These are phyloP conservation scores for Anisognathus igniventris DNA, from an alignment of 2,797 vertebrate genomes.

Conservation along the genomic window DNA sequence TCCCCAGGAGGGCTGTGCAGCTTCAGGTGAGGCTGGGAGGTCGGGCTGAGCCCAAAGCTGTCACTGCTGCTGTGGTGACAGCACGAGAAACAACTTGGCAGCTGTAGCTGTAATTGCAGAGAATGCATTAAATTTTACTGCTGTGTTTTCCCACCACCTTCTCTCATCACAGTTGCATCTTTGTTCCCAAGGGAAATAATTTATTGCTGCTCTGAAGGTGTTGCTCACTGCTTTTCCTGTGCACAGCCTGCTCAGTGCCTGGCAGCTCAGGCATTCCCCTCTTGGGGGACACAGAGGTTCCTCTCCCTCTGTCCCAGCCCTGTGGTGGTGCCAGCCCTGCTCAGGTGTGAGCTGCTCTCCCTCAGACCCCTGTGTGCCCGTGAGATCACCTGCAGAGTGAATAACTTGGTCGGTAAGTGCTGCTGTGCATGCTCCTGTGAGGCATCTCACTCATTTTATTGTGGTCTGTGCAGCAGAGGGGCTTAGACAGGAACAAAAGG, in stretches of 20 bases:
- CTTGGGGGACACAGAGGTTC: accelerated
- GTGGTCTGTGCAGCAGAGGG: background rate
- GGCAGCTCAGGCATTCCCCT: background rate
- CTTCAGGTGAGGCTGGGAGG: background rate
- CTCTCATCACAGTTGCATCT: background rate
- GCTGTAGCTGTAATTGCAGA: background rate
- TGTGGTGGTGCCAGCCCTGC: background rate
- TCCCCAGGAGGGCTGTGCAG: accelerated
- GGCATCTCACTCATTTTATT: background rate
- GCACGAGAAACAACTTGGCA: slow-evolving; percentile 3
- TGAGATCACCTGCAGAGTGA: background rate
- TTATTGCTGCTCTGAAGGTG: slow-evolving; percentile 25
- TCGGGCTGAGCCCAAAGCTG: background rate
- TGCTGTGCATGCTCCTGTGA: accelerated
- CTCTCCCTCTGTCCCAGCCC: background rate
- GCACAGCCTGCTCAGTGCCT: background rate
- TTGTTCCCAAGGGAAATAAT: background rate
- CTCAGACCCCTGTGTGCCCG: accelerated
- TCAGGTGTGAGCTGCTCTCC: background rate
- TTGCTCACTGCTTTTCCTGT: background rate
- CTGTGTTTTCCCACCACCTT: background rate
- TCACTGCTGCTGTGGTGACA: background rate
- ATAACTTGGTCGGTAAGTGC: no score
- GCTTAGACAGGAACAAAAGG: background rate
- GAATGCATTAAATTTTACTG: background rate